Percentiles rank a stretch among this genome's conserved stretches.
Evolutionary conservation across 2,797 vertebrate genomes (phyloP).

Genomic region (Cirrhinus molitorella): DNA sequence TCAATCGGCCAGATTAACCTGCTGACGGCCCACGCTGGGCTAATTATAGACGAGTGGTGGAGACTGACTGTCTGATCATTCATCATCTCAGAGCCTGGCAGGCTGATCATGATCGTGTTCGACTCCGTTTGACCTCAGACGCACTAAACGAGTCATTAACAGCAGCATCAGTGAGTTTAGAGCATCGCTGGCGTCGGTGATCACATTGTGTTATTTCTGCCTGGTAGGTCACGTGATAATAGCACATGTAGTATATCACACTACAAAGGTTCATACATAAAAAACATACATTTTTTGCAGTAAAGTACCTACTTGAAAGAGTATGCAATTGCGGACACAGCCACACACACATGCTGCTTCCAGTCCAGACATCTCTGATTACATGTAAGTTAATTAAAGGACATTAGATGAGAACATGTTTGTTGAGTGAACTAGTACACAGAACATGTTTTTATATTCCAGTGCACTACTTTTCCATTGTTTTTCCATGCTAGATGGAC

Average conservation of each 20-base stretch:
- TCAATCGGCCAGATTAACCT: conserved; percentile 36
- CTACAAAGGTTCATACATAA: too few species aligned
- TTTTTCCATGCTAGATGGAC: too few species aligned
- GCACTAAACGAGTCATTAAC: neutral
- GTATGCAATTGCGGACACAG: neutral
- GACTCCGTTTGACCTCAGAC: neutral
- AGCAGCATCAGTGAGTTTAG: too few species aligned
- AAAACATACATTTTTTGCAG: too few species aligned
- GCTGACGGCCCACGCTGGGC: conserved; percentile 24
- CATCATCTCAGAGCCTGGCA: neutral
- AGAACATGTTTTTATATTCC: too few species aligned
- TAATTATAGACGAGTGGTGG: conserved; percentile 36
- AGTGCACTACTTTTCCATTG: too few species aligned
- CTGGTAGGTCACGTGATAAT: neutral
- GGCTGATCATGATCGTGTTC: neutral
- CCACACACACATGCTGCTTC: neutral
- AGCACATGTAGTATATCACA: neutral
- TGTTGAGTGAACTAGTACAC: too few species aligned
- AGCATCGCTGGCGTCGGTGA: too few species aligned
- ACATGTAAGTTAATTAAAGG: neutral
- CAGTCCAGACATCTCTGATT: neutral
- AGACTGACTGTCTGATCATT: neutral
- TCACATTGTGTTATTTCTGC: too few species aligned
- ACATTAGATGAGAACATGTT: neutral
- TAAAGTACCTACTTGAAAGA: neutral